Evolutionary conservation across 35 echinoderm and acorn worm species (phyloP), one percentile per base, ranked within the genome.

Genomic region (Holothuria glaberrima): DNA sequence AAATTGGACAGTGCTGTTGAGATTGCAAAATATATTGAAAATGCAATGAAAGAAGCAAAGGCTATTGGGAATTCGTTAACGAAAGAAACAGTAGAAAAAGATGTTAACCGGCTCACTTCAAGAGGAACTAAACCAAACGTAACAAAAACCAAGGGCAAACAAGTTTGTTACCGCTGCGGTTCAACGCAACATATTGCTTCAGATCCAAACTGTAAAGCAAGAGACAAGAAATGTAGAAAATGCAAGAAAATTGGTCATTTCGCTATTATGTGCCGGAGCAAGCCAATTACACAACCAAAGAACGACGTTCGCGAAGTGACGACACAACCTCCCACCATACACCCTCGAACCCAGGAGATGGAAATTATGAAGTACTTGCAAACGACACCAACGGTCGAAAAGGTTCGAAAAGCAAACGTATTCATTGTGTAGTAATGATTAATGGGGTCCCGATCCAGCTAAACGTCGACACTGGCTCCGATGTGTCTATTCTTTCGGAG

Each of bases 191-290:
- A n/a, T n/a, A n/a, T n/a, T n/a, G n/a, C 63, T 66, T 66, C 63
- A 19, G 63, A 66, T 66, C 28, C 63, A 9, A 66, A 66, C 28
- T 66, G 63, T 66, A 66, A 66, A 29, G 63, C 63, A 66, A 66
- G 63, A 16, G 63, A 16, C 63, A 22, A 66, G 21, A n/a, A n/a
- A n/a, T n/a, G n/a, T n/a, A n/a, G n/a, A n/a, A n/a, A n/a, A n/a
- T n/a, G n/a, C n/a, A n/a, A n/a, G n/a, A n/a, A n/a, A n/a, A n/a
- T n/a, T n/a, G n/a, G n/a, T n/a, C n/a, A n/a, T n/a, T n/a, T n/a
- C n/a, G n/a, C n/a, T n/a, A n/a, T n/a, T n/a, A n/a, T n/a, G n/a
- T n/a, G n/a, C n/a, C n/a, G n/a, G n/a, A 66, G 63, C 63, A 66
- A 66, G 0, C 22, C 63, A 66, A 29, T 25, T 29, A 17, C 63